Evolutionary conservation across 2,113 vertebrate genomes (phyloP), one percentile per base, ranked within the genome.

Genomic region (Amblyopsis rosae): DNA sequence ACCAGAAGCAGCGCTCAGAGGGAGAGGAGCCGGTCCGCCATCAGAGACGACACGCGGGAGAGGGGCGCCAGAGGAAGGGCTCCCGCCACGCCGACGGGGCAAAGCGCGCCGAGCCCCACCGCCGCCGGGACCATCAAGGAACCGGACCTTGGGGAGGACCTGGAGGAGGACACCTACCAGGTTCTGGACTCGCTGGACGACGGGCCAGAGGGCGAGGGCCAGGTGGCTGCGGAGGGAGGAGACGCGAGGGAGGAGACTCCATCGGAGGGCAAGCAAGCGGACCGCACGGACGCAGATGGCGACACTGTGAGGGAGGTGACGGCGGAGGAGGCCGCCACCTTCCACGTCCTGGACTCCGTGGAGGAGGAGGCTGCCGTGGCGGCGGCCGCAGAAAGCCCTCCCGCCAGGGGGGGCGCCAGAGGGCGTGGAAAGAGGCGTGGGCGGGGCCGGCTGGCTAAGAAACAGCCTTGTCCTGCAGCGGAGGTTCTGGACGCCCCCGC

Each of bases 341-440:
- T 80, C 48, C 74, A 84, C 32, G 67, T 88, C 32, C 48, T 88
- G 1, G 88, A 90, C 58, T 88, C 83, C 7, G 69, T 90, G 13
- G 89, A 77, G 32, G 86, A 84, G 0, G 73, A 81, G 46, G 16
- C 1, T 0, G 35, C 9, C 3, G 73, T 6, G 10, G 33, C 19
- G 0, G 3, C 6, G 26, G 26, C 26, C 26, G n/a, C 33, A 13
- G 72, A 19, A 1, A 12, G 35, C n/a, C 33, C 53, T 3, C 62
- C 32, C 32, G 13, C 7, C 19, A 3, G 55, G n/a, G 69, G 6
- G 7, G 5, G 0, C 3, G 41, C 9, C 10, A 51, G 57, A 19
- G 17, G 50, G 16, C 10, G 49, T 7, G 12, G 50, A 54, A 35
- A 12, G 50, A 35, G 16, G 16, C 1, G 46, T 19, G 8, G 47